phyloP scores from a whole-genome alignment of 2,888 invertebrate species.

The Steinernema hermaphroditum region DNA sequence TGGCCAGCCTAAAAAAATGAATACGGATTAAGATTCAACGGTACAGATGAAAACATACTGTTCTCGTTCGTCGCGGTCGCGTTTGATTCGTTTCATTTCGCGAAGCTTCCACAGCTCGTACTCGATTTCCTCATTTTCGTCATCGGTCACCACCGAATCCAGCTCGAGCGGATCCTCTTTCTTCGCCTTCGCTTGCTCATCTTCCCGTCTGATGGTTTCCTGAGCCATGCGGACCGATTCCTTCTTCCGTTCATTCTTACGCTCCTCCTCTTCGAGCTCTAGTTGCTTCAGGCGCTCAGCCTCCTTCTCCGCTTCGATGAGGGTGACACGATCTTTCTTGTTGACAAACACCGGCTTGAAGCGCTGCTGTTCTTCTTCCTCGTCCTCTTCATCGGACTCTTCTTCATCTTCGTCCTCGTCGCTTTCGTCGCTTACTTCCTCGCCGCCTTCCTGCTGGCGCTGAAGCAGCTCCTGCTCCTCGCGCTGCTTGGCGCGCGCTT shows the following conservation, averaged over 20 bases:
- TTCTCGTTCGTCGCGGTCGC: conserved; percentile 92
- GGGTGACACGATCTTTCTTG: conserved; percentile 77
- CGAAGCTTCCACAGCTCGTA: conserved; percentile 91
- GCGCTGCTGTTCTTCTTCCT: conserved; percentile 67
- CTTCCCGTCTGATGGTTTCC: conserved; percentile 80
- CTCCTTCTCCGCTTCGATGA: conserved; percentile 90
- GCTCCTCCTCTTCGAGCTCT: conserved; percentile 80
- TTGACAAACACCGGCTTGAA: conserved; percentile 69
- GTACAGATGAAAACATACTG: conserved; percentile 73
- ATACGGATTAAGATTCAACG: not conserved
- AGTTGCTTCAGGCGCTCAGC: conserved; percentile 81
- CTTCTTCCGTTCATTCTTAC: conserved; percentile 83
- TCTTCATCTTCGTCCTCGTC: conserved; percentile 51
- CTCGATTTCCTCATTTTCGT: conserved; percentile 65
- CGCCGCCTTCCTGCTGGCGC: conserved; percentile 44
- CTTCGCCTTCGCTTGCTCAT: conserved; percentile 75
- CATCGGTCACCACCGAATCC: conserved; percentile 62
- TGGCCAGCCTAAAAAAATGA: conserved; percentile 43
- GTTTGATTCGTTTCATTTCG: conserved; percentile 91
- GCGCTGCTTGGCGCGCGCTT: conserved; percentile 28
- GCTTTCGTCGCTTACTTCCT: conserved; percentile 44
- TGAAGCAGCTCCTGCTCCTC: conserved; percentile 38
- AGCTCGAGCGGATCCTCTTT: conserved; percentile 66
- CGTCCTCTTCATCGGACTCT: conserved; percentile 67
- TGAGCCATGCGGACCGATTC: conserved; percentile 87